phyloP scores from a whole-genome alignment of 1,140 invertebrate species.

The Lordiphosa collinella region DNA sequence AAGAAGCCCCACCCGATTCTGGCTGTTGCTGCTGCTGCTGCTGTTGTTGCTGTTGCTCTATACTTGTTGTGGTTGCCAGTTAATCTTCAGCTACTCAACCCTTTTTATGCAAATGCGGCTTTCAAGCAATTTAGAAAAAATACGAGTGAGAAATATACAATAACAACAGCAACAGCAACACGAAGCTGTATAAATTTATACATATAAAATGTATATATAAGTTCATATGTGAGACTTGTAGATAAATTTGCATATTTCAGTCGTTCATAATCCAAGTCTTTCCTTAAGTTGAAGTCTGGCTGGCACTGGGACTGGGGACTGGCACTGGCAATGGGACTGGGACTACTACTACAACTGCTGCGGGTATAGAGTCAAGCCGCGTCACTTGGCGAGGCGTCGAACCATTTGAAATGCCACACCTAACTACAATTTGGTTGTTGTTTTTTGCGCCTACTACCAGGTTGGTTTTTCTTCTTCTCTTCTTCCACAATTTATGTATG shows the following conservation, averaged over 20 bases:
- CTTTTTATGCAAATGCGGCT: slow-evolving; percentile 71
- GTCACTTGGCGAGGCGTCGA: slow-evolving; percentile 64
- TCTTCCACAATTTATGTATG: slow-evolving; percentile 37
- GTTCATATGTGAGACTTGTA: slow-evolving; percentile 68
- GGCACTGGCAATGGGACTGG: neutral
- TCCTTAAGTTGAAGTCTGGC: slow-evolving; percentile 64
- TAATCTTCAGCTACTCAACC: slow-evolving; percentile 75
- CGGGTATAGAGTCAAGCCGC: slow-evolving; percentile 44
- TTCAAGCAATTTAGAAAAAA: slow-evolving; percentile 65
- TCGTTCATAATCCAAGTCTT: slow-evolving; percentile 76
- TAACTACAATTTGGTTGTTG: slow-evolving; percentile 58
- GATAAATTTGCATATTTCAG: slow-evolving; percentile 74
- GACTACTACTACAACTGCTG: slow-evolving; percentile 21
- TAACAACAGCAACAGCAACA: slow-evolving; percentile 37
- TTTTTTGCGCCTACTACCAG: slow-evolving; percentile 67
- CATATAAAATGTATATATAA: slow-evolving; percentile 43
- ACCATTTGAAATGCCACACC: slow-evolving; percentile 76
- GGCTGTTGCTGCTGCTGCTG: slow-evolving; percentile 11
- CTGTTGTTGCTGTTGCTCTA: slow-evolving; percentile 8
- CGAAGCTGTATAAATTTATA: slow-evolving; percentile 64
- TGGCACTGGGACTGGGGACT: slow-evolving; percentile 27
- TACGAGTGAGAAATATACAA: slow-evolving; percentile 59
- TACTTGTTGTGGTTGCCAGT: slow-evolving; percentile 49
- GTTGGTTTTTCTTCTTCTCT: slow-evolving; percentile 34
- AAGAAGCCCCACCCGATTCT: slow-evolving; percentile 33